phyloP scores from a whole-genome alignment of 2,888 invertebrate genomes.

The Eupithecia centaureata region DNA sequence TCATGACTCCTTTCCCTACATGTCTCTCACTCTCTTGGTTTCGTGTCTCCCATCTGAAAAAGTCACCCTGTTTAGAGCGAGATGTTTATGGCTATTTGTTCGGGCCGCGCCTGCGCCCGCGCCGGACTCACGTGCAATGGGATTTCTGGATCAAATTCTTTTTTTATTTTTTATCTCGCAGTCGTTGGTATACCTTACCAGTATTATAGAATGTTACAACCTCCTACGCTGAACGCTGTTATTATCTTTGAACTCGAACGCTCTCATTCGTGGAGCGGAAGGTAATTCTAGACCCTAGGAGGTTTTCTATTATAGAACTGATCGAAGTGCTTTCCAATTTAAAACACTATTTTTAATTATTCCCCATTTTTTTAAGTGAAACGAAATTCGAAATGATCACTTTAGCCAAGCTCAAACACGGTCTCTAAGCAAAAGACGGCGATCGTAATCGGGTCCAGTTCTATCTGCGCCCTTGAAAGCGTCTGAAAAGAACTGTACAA shows the following conservation, averaged over 20 bases:
- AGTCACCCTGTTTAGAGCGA: too few species aligned
- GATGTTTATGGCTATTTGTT: slow-evolving; percentile 29
- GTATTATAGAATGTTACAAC: not conserved
- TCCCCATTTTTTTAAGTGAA: not conserved
- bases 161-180: not conserved
- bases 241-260: not conserved
- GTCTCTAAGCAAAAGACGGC: not conserved
- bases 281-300: not conserved
- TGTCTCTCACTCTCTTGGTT: too few species aligned
- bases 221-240: not conserved
- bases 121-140: slow-evolving; percentile 2
- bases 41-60: too few species aligned
- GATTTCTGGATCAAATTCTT: slow-evolving; percentile 1
- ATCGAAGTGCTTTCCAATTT: not conserved
- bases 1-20: too few species aligned
- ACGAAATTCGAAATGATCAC: too few species aligned
- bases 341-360: not conserved
- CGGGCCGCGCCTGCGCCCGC: not conserved
- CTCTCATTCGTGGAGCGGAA: not conserved
- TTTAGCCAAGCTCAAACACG: too few species aligned
- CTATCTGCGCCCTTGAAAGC: not conserved
- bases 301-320: not conserved
- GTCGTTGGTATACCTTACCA: not conserved
- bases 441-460: too few species aligned
- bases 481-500: not conserved